Conservation (phyloP, 2,113 vertebrate species). For the Antechinus flavipes region DNA sequence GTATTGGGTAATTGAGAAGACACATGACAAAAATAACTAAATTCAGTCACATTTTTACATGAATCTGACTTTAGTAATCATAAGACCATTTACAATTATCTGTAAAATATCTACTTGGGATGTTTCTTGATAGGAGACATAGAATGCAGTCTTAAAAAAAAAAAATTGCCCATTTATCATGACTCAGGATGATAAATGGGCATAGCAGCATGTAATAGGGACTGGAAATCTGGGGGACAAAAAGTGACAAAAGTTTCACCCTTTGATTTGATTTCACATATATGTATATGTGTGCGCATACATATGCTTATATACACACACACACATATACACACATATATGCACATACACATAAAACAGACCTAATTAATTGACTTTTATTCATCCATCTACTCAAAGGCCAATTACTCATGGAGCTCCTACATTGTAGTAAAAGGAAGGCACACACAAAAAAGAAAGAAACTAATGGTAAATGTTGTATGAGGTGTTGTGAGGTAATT, state of each 20-base stretch:
- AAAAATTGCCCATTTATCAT: neutral
- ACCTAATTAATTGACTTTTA: neutral
- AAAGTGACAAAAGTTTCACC: neutral
- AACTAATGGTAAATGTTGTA: neutral
- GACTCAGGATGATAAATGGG: too few species aligned
- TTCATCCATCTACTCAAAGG: neutral
- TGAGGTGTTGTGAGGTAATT: neutral
- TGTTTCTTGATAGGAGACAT: neutral
- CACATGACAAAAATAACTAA: too few species aligned
- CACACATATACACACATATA: too few species aligned
- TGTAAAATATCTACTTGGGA: neutral
- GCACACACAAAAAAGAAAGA: too few species aligned
- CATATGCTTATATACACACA: too few species aligned
- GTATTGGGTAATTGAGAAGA: too few species aligned
- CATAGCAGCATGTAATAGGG: neutral
- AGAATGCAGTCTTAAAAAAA: neutral
- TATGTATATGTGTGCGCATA: too few species aligned
- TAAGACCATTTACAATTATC: too few species aligned
- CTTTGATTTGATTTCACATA: neutral
- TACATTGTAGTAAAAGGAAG: neutral
- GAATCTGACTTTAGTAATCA: too few species aligned
- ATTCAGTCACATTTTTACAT: too few species aligned
- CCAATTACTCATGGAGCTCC: neutral
- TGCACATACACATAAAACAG: neutral
- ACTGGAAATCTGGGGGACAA: neutral